Evolutionary conservation across 2,888 invertebrate species (phyloP).

Genomic region (Oxyscelio sp.): DNA sequence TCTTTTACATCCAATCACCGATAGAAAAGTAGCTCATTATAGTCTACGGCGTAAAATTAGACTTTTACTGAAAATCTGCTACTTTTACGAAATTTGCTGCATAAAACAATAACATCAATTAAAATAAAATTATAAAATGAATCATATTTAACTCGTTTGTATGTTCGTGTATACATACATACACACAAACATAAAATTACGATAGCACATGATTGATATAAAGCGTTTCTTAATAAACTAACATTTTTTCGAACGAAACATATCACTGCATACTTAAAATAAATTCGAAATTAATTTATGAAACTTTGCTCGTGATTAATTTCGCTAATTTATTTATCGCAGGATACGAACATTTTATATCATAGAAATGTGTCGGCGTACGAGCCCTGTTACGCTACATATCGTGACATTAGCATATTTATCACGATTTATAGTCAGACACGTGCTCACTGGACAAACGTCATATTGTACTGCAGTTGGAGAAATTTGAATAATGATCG

Average conservation of each 20-base stretch:
- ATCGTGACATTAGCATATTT: slow-evolving; percentile 63
- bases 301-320: slow-evolving; percentile 44
- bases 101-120: too few relatives aligned
- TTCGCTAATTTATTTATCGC: slow-evolving; percentile 49
- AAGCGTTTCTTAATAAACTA: not conserved
- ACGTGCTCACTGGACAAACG: slow-evolving; percentile 60
- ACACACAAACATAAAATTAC: too few relatives aligned
- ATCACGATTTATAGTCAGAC: slow-evolving; percentile 62
- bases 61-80: too few relatives aligned
- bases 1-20: too few relatives aligned
- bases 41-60: too few relatives aligned
- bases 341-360: slow-evolving; percentile 36
- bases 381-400: slow-evolving; percentile 38
- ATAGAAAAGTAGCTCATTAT: too few relatives aligned
- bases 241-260: not conserved
- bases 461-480: slow-evolving; percentile 54
- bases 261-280: not conserved
- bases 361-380: slow-evolving; percentile 45
- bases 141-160: too few relatives aligned
- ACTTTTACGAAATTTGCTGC: too few relatives aligned
- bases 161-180: too few relatives aligned
- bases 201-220: not conserved
- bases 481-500: slow-evolving; percentile 68
- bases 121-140: too few relatives aligned
- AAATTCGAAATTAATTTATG: slow-evolving; percentile 40